A percentile compares a stretch with the other conserved stretches of the same genome.
These are phyloP conservation scores for Dryobates pubescens DNA, from an alignment of 2,797 vertebrate species.

Conservation along the genomic window DNA sequence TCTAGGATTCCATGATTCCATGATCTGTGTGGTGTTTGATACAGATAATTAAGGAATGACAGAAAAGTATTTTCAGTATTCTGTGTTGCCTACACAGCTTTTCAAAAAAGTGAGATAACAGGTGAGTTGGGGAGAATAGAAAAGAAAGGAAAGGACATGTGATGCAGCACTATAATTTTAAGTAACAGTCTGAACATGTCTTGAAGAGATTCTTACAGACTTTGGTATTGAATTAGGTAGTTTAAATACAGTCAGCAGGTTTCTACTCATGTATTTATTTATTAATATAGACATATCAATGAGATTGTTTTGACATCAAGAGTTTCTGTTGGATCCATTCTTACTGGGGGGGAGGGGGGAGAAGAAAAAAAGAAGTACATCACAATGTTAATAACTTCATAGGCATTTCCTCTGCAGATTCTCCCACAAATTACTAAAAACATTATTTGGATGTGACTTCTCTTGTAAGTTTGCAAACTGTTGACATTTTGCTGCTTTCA, in stretches of 20 bases:
- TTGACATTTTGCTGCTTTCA: not conserved
- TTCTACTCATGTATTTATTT: not conserved
- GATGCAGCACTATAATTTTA: not conserved
- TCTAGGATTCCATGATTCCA: not conserved
- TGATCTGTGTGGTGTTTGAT: not conserved
- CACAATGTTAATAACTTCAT: not conserved
- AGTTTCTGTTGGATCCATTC: too few species aligned
- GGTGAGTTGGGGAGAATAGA: not conserved
- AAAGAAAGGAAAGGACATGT: not conserved
- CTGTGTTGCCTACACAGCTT: not conserved
- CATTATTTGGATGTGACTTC: not conserved
- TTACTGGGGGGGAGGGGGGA: not conserved
- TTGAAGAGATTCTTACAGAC: not conserved
- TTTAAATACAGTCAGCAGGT: not conserved
- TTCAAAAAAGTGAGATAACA: not conserved
- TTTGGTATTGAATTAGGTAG: not conserved
- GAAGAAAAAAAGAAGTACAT: slow-evolving; percentile 32
- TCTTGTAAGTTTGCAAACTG: slow-evolving; percentile 19
- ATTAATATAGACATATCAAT: not conserved
- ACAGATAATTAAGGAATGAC: not conserved
- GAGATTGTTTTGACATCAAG: not conserved
- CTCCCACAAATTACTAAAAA: not conserved
- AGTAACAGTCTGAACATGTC: not conserved
- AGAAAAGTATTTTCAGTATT: not conserved
- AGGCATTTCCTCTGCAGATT: not conserved